Conservation (phyloP, 2,113 vertebrate species). For the Pavo muticus region DNA sequence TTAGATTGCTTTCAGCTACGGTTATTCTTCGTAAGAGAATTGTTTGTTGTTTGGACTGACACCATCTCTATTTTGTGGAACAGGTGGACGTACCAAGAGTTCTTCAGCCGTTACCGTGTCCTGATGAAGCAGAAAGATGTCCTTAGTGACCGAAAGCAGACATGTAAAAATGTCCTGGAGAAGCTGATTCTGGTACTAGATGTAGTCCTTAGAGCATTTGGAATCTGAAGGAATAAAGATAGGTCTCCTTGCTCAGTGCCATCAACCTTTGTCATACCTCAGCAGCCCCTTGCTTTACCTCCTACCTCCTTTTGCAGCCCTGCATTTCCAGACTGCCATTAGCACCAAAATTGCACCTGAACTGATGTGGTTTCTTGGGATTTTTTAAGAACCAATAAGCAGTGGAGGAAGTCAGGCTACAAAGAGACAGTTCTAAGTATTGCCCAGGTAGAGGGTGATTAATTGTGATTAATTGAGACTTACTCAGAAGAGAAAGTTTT, state of each 20-base stretch:
- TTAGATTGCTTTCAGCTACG: background rate
- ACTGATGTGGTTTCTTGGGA: background rate
- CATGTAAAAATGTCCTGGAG: conserved; percentile 94
- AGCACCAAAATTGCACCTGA: background rate
- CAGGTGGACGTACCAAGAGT: conserved; percentile 99
- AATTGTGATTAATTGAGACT: background rate
- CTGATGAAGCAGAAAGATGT: conserved; percentile 98
- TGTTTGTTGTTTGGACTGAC: background rate
- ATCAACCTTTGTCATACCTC: background rate
- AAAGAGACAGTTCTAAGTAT: background rate
- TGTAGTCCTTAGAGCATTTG: background rate
- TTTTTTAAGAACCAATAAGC: background rate
- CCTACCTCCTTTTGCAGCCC: background rate
- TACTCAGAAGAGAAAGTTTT: background rate
- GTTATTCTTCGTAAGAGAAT: background rate
- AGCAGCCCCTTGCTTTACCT: background rate
- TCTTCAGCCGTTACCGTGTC: conserved; percentile 97
- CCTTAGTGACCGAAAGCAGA: conserved; percentile 91
- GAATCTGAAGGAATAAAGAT: background rate
- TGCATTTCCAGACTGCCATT: background rate
- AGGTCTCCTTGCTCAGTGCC: background rate
- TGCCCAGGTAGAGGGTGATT: background rate
- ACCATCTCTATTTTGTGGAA: background rate
- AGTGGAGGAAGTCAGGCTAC: background rate
- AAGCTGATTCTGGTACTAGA: conserved; percentile 90